Percentiles rank a stretch among this genome's conserved stretches.
phyloP scores from a whole-genome alignment of 2,797 vertebrate genomes.

The Eupleurogrammus muticus region DNA sequence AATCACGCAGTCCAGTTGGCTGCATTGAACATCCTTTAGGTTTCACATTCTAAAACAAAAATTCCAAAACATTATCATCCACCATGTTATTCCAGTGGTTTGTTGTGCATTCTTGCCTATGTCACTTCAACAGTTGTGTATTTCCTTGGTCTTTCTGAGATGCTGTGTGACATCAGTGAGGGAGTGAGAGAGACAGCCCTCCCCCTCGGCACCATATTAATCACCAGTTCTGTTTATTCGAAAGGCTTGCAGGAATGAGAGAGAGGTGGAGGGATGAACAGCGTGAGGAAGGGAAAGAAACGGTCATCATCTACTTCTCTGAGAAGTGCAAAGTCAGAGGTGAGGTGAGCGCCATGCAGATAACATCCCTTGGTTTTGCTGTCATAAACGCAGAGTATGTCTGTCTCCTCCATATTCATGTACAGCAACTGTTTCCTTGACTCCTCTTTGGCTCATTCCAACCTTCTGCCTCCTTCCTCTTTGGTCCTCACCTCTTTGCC shows the following conservation, averaged over 20 bases:
- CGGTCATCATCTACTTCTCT: constrained; percentile 56
- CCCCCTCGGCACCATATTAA: constrained; percentile 80
- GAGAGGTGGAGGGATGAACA: constrained; percentile 60
- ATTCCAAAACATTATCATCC: constrained; percentile 36
- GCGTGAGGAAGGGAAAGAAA: constrained; percentile 40
- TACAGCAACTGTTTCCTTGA: constrained; percentile 51
- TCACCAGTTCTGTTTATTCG: constrained; percentile 75
- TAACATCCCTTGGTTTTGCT: constrained; percentile 71
- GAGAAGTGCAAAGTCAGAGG: constrained; percentile 67
- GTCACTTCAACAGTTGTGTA: constrained; percentile 77
- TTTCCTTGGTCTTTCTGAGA: constrained; percentile 66
- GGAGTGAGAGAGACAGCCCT: constrained; percentile 63
- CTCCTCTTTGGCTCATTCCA: constrained; percentile 32
- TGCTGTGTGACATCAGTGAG: constrained; percentile 69
- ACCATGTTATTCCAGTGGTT: constrained; percentile 35
- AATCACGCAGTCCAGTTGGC: constrained; percentile 60
- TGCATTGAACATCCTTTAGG: constrained; percentile 46
- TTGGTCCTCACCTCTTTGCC: constrained; percentile 47
- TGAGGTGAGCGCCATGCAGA: constrained; percentile 49
- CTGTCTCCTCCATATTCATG: constrained; percentile 57
- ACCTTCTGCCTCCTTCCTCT: constrained; percentile 60
- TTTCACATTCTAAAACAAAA: constrained; percentile 63
- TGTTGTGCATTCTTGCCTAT: constrained; percentile 37
- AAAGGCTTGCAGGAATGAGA: constrained; percentile 66
- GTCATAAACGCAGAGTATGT: constrained; percentile 37